phyloP scores from a whole-genome alignment of 2,113 vertebrate genomes.

The Lucifuga dentata region DNA sequence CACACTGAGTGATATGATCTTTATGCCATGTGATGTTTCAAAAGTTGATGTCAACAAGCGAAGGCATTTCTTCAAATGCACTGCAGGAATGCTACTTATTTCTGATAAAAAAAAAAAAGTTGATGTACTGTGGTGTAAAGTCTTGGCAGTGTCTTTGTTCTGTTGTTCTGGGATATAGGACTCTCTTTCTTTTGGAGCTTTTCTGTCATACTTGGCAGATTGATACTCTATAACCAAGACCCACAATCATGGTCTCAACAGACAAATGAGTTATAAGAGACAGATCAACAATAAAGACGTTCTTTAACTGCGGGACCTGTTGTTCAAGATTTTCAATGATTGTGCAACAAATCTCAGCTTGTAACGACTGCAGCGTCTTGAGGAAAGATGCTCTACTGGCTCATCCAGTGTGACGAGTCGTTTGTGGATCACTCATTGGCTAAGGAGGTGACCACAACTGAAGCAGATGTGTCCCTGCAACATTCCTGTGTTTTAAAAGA shows the following conservation, averaged over 20 bases:
- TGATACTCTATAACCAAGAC: background rate
- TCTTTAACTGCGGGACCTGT: constrained; percentile 64
- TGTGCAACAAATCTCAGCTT: constrained; percentile 82
- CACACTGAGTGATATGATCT: background rate
- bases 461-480: constrained; percentile 37
- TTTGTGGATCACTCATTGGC: constrained; percentile 54
- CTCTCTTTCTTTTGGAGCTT: background rate
- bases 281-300: constrained; percentile 28
- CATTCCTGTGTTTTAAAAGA: constrained; percentile 62
- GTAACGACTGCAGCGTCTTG: constrained; percentile 38
- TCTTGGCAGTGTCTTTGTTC: too few species aligned
- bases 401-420: constrained; percentile 74
- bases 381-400: constrained; percentile 78
- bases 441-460: constrained; percentile 35
- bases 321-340: constrained; percentile 67
- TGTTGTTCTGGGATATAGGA: too few species aligned
- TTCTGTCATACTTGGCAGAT: background rate
- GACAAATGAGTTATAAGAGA: constrained; percentile 58
- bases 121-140: too few species aligned
- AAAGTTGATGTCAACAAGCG: background rate
- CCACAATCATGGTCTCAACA: constrained; percentile 57
- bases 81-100: too few species aligned
- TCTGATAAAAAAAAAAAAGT: too few species aligned
- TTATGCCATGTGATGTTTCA: background rate
- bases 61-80: background rate